Percentiles rank a stretch among this genome's conserved stretches.
phyloP scores from a whole-genome alignment of 1,140 invertebrate species.

The Venturia canescens region DNA sequence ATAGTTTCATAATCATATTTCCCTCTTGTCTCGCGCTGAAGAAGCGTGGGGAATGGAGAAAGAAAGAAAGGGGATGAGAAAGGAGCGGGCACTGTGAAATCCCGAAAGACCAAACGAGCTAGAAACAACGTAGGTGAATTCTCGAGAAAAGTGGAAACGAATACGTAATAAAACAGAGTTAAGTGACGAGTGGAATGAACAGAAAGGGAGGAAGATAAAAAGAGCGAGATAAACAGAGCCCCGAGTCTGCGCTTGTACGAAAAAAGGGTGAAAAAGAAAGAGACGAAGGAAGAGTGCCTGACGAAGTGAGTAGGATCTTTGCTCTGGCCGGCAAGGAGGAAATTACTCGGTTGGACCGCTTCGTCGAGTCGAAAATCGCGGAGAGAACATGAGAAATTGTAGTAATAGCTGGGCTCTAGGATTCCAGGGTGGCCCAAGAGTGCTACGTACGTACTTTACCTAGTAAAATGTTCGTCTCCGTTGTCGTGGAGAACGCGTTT shows the following conservation, averaged over 20 bases:
- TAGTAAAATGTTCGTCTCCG: constrained; percentile 22
- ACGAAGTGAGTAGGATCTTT: constrained; percentile 3
- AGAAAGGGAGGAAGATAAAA: background rate
- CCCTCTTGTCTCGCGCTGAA: background rate
- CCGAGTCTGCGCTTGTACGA: background rate
- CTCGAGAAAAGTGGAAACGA: constrained; percentile 34
- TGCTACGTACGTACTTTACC: constrained; percentile 34
- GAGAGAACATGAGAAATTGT: constrained; percentile 33
- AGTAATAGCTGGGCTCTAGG: constrained; percentile 8
- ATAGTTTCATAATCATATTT: constrained; percentile 6
- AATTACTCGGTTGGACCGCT: constrained; percentile 36
- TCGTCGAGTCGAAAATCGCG: constrained; percentile 31
- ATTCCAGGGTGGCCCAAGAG: constrained; percentile 4
- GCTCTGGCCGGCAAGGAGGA: constrained; percentile 27
- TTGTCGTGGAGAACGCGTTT: constrained; percentile 31
- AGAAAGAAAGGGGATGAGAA: background rate
- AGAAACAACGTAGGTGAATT: constrained; percentile 19
- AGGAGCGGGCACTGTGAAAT: background rate
- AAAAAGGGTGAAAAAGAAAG: constrained; percentile 11
- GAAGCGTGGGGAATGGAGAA: background rate
- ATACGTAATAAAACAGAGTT: constrained; percentile 25
- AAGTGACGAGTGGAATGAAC: constrained; percentile 16
- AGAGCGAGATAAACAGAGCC: background rate
- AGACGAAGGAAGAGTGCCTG: background rate
- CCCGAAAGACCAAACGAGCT: constrained; percentile 10